A percentile compares a stretch with the other conserved stretches of the same genome.
Evolutionary conservation across 2,888 invertebrate species (phyloP).

Genomic region (Andrena trimmerana): DNA sequence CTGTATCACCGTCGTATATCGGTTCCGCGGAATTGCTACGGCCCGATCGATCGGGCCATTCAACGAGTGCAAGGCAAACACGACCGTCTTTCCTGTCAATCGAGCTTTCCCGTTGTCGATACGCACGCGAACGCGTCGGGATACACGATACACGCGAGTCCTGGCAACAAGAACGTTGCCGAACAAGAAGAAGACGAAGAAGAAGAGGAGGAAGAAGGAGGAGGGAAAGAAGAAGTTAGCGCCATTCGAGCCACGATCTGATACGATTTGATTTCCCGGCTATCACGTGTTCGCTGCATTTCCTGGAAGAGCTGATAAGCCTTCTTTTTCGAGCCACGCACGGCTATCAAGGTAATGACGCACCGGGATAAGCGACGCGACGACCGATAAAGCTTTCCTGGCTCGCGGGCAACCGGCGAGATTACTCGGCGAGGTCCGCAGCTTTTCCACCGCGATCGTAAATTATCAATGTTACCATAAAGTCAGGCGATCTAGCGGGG

Average conservation of each 20-base stretch:
- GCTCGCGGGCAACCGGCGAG: conserved; percentile 34
- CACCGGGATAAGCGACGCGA: conserved; percentile 59
- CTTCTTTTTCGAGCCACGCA: conserved; percentile 44
- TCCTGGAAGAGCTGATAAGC: conserved; percentile 66
- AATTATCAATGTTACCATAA: conserved; percentile 59
- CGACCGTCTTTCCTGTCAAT: conserved; percentile 19
- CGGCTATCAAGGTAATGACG: conserved; percentile 64
- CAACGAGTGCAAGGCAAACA: conserved; percentile 48
- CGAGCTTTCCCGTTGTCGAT: conserved; percentile 13
- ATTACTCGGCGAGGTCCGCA: conserved; percentile 45
- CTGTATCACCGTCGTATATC: conserved; percentile 7
- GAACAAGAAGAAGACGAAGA: background rate
- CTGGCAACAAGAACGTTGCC: background rate
- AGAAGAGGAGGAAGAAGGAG: background rate
- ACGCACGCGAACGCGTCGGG: conserved; percentile 8
- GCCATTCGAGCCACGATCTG: conserved; percentile 43
- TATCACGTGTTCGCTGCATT: conserved; percentile 53
- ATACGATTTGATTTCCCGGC: conserved; percentile 54
- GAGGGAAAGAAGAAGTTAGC: conserved; percentile 20
- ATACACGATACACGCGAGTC: conserved; percentile 8
- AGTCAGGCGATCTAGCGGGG: conserved; percentile 7
- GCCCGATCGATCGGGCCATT: conserved; percentile 18
- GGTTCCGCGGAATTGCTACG: conserved; percentile 7
- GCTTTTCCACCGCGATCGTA: conserved; percentile 51
- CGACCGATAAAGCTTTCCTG: conserved; percentile 61